Percentiles rank a stretch among this genome's conserved stretches.
Conservation (phyloP, 92 coral and sea anemone species). For the Epizoanthus illoricatus region DNA sequence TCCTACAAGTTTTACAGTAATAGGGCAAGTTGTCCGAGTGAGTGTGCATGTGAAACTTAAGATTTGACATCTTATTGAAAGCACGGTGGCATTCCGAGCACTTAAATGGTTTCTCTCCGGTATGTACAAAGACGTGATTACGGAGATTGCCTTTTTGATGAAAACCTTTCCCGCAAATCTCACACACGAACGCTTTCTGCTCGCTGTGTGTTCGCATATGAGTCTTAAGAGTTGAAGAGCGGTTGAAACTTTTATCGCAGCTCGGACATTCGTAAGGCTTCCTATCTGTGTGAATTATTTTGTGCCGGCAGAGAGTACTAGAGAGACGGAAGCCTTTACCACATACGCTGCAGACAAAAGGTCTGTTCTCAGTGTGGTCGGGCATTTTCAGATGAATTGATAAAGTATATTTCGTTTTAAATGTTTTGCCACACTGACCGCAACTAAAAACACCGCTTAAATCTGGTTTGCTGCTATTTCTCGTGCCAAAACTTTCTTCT, state of each 20-base stretch:
- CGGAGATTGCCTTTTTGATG: slow-evolving; percentile 97
- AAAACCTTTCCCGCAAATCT: slow-evolving; percentile 93
- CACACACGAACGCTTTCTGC: slow-evolving; percentile 88
- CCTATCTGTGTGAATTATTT: slow-evolving; percentile 96
- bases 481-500: slow-evolving; percentile 37
- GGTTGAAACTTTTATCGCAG: slow-evolving; percentile 85
- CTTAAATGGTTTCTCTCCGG: slow-evolving; percentile 95
- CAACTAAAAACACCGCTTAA: slow-evolving; percentile 70
- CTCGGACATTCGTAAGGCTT: slow-evolving; percentile 90
- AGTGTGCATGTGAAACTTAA: slow-evolving; percentile 95
- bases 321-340: slow-evolving; percentile 99
- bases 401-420: slow-evolving; percentile 94
- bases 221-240: slow-evolving; percentile 94
- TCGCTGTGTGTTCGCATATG: slow-evolving; percentile 97
- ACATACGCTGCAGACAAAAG: slow-evolving; percentile 96
- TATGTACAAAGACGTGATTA: slow-evolving; percentile 96
- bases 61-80: slow-evolving; percentile 97
- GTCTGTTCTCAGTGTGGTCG: slow-evolving; percentile 89
- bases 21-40: slow-evolving; percentile 84
- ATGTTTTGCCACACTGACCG: slow-evolving; percentile 93
- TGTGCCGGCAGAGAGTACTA: slow-evolving; percentile 94
- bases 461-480: slow-evolving; percentile 50
- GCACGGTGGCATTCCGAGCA: slow-evolving; percentile 91
- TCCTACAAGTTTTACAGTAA: slow-evolving; percentile 81
- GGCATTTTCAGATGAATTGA: slow-evolving; percentile 98